A percentile compares a stretch with the other conserved stretches of the same genome.
Evolutionary conservation across 1,140 invertebrate species (phyloP).

Genomic region (Scylla paramamosain): DNA sequence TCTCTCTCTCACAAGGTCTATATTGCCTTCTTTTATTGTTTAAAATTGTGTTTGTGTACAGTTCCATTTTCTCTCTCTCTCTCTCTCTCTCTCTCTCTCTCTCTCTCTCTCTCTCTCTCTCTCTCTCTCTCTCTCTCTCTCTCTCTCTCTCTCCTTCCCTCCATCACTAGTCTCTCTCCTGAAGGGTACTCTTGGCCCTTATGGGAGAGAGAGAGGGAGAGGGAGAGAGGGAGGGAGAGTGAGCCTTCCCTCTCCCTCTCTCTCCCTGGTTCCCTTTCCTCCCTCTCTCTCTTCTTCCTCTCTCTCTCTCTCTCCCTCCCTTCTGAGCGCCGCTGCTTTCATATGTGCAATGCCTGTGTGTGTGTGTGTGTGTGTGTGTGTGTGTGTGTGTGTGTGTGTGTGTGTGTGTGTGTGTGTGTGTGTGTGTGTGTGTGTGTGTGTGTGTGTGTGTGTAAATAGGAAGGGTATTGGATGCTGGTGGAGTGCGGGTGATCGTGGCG

Average conservation of each 20-base stretch:
- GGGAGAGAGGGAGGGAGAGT: not conserved
- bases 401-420: constrained; percentile 24
- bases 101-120: too few species aligned
- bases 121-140: too few species aligned
- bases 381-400: too few species aligned
- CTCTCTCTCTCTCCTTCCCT: not conserved
- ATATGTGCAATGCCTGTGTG: too few species aligned
- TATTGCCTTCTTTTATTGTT: constrained; percentile 23
- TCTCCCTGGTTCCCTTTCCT: not conserved
- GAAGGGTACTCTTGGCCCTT: not conserved
- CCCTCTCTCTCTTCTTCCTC: not conserved
- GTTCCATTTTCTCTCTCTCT: too few species aligned
- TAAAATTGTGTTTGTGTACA: too few species aligned
- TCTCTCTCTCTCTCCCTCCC: too few species aligned
- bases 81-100: too few species aligned
- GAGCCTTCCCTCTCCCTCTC: not conserved
- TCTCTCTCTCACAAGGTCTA: not conserved
- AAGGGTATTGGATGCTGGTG: not conserved
- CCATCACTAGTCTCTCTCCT: not conserved
- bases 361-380: too few species aligned
- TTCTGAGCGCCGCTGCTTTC: too few species aligned
- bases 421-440: constrained; percentile 48
- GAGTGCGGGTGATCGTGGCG: not conserved
- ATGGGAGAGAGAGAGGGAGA: not conserved
- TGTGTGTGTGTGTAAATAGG: constrained; percentile 27